Percentiles rank a stretch among this genome's conserved stretches.
These are phyloP conservation scores for Montipora sp. DNA, from an alignment of 64 coral and sea anemone genomes.

Conservation along the genomic window DNA sequence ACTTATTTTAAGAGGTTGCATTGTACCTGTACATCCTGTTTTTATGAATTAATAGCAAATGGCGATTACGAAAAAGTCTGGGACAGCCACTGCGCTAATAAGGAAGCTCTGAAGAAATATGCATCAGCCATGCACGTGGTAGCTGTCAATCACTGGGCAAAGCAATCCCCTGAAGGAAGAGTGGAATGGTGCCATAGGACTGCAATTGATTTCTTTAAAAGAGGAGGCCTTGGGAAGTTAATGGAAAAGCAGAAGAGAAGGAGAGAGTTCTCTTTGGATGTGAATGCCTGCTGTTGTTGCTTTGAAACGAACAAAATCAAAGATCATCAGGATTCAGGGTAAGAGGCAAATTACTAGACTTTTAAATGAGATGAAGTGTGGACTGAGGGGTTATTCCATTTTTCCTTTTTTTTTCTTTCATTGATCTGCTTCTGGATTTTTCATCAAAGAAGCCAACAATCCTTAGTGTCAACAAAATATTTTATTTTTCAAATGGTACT, in stretches of 20 bases:
- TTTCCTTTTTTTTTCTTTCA: too few species aligned
- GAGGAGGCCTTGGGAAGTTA: constrained; percentile 69
- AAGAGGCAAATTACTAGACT: not conserved
- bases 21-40: too few species aligned
- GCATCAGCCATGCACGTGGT: constrained; percentile 78
- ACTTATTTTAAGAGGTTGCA: too few species aligned
- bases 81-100: constrained; percentile 82
- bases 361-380: too few species aligned
- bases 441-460: too few species aligned
- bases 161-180: constrained; percentile 74
- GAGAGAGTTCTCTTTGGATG: constrained; percentile 17
- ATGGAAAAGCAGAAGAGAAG: constrained; percentile 77
- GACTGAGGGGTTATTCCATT: too few species aligned
- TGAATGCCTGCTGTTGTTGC: constrained; percentile 79
- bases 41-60: constrained; percentile 61
- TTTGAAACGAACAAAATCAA: constrained; percentile 4
- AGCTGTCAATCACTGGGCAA: constrained; percentile 82
- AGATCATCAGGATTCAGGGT: not conserved
- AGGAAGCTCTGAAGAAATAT: constrained; percentile 73
- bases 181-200: constrained; percentile 85
- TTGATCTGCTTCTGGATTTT: too few species aligned
- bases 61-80: constrained; percentile 85
- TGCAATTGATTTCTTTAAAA: constrained; percentile 77
- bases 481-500: too few species aligned
- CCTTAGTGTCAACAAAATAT: too few species aligned